Base-by-base conservation (phyloP, 2,797 vertebrate genomes). In the Acanthornis magna region DNA sequence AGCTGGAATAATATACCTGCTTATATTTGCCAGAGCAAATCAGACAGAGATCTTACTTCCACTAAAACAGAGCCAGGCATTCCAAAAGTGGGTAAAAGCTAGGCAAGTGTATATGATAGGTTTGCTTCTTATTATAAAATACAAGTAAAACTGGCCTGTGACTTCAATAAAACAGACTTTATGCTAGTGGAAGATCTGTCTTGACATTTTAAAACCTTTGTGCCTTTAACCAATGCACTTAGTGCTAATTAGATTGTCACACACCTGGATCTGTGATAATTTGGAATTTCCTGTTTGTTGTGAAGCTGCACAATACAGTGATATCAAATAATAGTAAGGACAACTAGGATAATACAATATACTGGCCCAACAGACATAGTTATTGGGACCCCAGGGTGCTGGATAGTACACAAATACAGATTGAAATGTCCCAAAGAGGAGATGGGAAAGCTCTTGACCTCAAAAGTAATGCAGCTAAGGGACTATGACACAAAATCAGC, bases 41-140 rank as follows among this genome's bases (percentile, higher is more conserved):
- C 98, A 22, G 99, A 98, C 60, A 98, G 96, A 10, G 98, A 98
- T 91, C 97, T 98, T 98, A 98, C 98, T 97, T 98, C 98, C 88
- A 99, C 98, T 12, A 98, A 98, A 93, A 98, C 97, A 98, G 92
- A 98, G 97, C 98, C 98, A 99, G 53, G 97, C 98, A 23, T 95
- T 97, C 96, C 98, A 98, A 93, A 98, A 98, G 86, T 98, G 98
- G 91, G 98, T 99, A 96, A 94, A 97, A 88, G 48, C 36, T 93
- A 57, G 40, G 47, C 62, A 84, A 29, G 26, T 1, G 8, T 40
- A 55, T 1, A 51, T 30, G 88, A 42, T 10, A 38, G 16, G 38
- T 78, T 36, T 55, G 21, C n/a, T 51, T 82, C 32, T 86, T 71
- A 51, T 16, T n/a, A 29, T 17, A 43, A 92, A 70, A 29, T 48